Percentiles rank a stretch among this genome's conserved stretches.
Evolutionary conservation across 2,888 invertebrate species (phyloP).

Genomic region (Chrysomela aeneicollis): DNA sequence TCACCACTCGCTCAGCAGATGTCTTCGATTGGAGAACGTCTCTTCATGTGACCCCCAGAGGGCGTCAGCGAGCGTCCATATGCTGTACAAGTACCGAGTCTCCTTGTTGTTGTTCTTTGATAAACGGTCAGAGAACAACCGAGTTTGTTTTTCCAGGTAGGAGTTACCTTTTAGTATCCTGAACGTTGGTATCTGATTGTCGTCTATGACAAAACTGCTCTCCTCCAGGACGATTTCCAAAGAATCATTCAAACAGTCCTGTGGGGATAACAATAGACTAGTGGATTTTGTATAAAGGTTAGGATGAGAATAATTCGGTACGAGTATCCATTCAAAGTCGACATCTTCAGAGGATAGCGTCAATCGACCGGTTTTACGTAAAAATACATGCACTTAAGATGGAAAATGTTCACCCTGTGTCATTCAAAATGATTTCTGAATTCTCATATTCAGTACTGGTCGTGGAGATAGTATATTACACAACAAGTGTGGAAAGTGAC

Average conservation of each 20-base stretch:
- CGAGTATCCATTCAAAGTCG: too few relatives aligned
- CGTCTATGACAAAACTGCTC: slow-evolving; percentile 40
- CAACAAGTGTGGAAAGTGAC: too few relatives aligned
- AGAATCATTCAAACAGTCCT: slow-evolving; percentile 45
- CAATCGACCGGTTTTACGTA: too few relatives aligned
- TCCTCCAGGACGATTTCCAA: slow-evolving; percentile 48
- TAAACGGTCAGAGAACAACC: slow-evolving; percentile 46
- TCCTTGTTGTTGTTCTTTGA: slow-evolving; percentile 44
- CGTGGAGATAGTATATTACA: too few relatives aligned
- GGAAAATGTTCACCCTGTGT: too few relatives aligned
- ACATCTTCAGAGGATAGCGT: too few relatives aligned
- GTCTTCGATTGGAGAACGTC: slow-evolving; percentile 54
- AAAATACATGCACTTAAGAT: too few relatives aligned
- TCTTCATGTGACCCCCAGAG: slow-evolving; percentile 84
- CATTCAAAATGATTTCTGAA: too few relatives aligned
- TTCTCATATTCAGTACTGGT: too few relatives aligned
- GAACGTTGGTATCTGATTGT: slow-evolving; percentile 50
- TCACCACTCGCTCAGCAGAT: slow-evolving; percentile 50
- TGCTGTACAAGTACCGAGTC: slow-evolving; percentile 64
- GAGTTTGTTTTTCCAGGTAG: slow-evolving; percentile 47
- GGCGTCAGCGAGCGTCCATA: slow-evolving; percentile 81
- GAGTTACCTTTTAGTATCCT: slow-evolving; percentile 41
- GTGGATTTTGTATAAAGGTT: too few relatives aligned
- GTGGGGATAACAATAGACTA: too few relatives aligned
- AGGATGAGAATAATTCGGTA: too few relatives aligned